Evolutionary conservation across 2,797 vertebrate genomes (phyloP).

Genomic region (Gallinago nigripennis): DNA sequence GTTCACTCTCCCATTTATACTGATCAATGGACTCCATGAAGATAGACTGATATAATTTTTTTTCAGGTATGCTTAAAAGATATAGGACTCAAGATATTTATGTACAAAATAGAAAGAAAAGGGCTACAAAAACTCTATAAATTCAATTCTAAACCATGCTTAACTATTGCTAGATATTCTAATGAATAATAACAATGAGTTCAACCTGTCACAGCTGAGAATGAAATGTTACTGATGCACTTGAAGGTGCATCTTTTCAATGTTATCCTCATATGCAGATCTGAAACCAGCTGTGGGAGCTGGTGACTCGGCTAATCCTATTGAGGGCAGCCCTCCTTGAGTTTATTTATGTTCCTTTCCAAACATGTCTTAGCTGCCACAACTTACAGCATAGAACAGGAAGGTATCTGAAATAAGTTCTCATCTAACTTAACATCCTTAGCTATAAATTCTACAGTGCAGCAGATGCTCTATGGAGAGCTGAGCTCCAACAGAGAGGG

Average conservation of each 20-base stretch:
- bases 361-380: background rate
- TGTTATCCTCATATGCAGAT: background rate
- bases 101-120: background rate
- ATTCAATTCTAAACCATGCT: background rate
- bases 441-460: background rate
- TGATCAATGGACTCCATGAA: background rate
- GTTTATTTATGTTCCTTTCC: background rate
- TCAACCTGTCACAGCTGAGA: background rate
- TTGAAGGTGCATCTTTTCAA: background rate
- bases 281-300: background rate
- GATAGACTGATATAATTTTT: background rate
- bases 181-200: background rate
- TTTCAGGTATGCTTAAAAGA: background rate
- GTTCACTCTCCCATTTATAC: background rate
- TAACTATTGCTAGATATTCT: background rate
- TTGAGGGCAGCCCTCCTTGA: background rate
- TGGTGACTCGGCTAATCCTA: background rate
- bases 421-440: background rate
- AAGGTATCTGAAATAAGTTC: background rate
- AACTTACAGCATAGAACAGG: background rate
- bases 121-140: background rate
- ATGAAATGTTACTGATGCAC: background rate
- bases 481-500: background rate
- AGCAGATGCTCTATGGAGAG: background rate
- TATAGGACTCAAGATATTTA: background rate